Evolutionary conservation across 1,140 invertebrate species (phyloP), one percentile per base, ranked within the genome.

Genomic region (Drosophila tropicalis): DNA sequence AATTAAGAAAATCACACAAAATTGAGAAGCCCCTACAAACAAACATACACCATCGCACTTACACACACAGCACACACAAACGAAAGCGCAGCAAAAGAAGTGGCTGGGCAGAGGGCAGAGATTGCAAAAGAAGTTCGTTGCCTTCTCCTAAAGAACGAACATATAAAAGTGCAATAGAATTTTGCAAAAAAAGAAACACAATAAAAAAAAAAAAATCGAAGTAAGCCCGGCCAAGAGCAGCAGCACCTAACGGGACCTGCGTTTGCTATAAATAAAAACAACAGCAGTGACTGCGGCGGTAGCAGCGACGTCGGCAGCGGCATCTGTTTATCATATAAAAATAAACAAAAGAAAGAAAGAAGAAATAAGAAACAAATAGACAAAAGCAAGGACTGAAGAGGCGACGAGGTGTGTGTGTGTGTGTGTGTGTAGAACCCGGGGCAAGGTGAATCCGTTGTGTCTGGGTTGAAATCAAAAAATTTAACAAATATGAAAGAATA

Each of bases 101-200:
- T 51, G 44, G 2, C 44, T 5, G 17, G 17, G 10, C 17, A 19
- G 44, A 47, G 44, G 5, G 7, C n/a, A 51, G 55, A 19, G 32
- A 58, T 34, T 17, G 32, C 29, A 36, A 36, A 58, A 58, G 56
- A 58, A 58, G 56, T 58, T 58, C 56, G 56, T 36, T 58, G 56
- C 56, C 56, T 58, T 36, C 56, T 9, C 19, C 47, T 19, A 51
- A 78, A 82, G 63, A 41, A 62, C 65, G 61, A 41, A 62, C 65
- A 70, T 71, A 67, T 77, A 72, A 74, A 83, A 87, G 76, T 87
- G 83, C 79, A 83, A 72, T 80, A 83, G 73, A 78, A 70, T 71
- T 84, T 79, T 66, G 67, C 74, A 36, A 36, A 7, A 36, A 36
- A 10, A 36, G 10, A 36, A 36, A 36, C 7, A 36, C 34, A 12